Conservation (phyloP, 2,888 invertebrate genomes). For the Agrotis segetum region DNA sequence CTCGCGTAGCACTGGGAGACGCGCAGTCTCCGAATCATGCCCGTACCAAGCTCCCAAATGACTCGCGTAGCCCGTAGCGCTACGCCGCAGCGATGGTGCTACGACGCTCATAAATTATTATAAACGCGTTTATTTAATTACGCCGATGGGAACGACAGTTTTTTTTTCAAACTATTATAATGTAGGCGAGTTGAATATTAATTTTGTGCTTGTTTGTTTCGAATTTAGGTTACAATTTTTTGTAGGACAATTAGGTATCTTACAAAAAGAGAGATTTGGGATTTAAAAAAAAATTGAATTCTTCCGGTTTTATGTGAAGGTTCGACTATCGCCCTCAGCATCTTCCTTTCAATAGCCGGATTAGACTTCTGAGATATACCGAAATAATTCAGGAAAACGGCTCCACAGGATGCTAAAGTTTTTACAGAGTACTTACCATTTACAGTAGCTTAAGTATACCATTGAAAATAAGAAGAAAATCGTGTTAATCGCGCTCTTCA, state of each 20-base stretch:
- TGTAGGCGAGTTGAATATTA: constrained; percentile 47
- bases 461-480: constrained; percentile 21
- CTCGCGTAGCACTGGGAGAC: constrained; percentile 81
- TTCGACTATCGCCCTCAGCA: not conserved
- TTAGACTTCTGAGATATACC: constrained; percentile 34
- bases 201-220: constrained; percentile 58
- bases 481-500: constrained; percentile 12
- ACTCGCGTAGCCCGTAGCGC: constrained; percentile 69
- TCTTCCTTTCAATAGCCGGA: constrained; percentile 39
- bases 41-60: constrained; percentile 74
- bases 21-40: constrained; percentile 86
- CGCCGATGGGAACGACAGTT: constrained; percentile 59
- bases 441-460: not conserved
- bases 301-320: constrained; percentile 1
- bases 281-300: not conserved
- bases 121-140: constrained; percentile 77
- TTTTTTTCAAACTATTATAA: constrained; percentile 46
- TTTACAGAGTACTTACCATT: constrained; percentile 24
- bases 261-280: not conserved
- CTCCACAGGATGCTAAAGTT: constrained; percentile 25
- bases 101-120: constrained; percentile 74
- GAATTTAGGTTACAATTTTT: constrained; percentile 43
- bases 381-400: constrained; percentile 27
- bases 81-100: constrained; percentile 69
- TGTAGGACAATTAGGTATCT: not conserved